These are phyloP conservation scores for Resseliella maxima DNA, from an alignment of 2,888 invertebrate species.

Conservation along the genomic window DNA sequence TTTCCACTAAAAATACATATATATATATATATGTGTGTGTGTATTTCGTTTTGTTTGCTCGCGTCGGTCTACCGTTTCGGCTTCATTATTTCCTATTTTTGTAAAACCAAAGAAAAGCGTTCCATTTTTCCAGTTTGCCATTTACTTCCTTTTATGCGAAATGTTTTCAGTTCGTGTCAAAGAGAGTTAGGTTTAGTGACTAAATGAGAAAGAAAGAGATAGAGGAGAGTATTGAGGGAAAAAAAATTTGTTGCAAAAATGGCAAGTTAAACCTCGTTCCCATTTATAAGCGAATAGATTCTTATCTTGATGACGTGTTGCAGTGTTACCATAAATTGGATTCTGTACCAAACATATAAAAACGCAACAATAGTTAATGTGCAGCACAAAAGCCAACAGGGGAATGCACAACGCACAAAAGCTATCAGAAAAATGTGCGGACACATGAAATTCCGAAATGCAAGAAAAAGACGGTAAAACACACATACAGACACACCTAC, in stretches of 20 bases:
- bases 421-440: neutral
- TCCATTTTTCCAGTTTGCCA: neutral
- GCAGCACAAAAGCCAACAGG: constrained; percentile 28
- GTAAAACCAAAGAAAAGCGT: neutral
- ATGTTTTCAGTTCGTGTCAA: constrained; percentile 11
- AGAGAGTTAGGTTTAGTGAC: neutral
- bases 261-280: constrained; percentile 10
- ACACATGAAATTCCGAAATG: constrained; percentile 41
- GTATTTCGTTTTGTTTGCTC: neutral
- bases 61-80: too few relatives aligned
- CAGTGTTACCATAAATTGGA: constrained; percentile 23
- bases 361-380: constrained; percentile 44
- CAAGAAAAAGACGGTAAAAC: neutral
- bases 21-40: too few relatives aligned
- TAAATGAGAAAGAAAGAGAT: too few relatives aligned
- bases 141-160: constrained; percentile 5
- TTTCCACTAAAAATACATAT: neutral
- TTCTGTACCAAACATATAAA: constrained; percentile 8
- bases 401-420: constrained; percentile 47
- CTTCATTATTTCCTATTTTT: neutral
- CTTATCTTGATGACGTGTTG: constrained; percentile 41
- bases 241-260: neutral
- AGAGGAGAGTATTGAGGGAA: too few relatives aligned
- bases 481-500: neutral
- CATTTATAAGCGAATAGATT: constrained; percentile 53